Evolutionary conservation across 2,888 invertebrate species (phyloP), one percentile per base, ranked within the genome.

Genomic region (Ommatoiulus sabulosus): DNA sequence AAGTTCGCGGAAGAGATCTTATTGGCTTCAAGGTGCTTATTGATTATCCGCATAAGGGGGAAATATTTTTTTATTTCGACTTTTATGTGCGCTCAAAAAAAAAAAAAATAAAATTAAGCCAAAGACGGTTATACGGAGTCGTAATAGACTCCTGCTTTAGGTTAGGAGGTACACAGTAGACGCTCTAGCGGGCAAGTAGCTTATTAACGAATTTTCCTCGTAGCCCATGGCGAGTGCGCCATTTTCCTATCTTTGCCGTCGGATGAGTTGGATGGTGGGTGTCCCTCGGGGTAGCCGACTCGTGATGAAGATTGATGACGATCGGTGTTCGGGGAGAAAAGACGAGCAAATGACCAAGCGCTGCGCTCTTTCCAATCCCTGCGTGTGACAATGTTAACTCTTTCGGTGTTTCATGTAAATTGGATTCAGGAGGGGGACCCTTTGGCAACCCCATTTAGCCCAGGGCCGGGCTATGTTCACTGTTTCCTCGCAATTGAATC

Each of bases 291-390:
- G 84, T 43, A 44, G 20, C 35, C 35, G 20, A 17, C 84, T 84
- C 17, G 35, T 84, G 84, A 84, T 84, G 84, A 84, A 84, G 84
- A 84, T 84, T 84, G 84, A 84, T 84, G 84, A 84, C 84, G 84
- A 84, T 84, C 24, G 84, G 35, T 84, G 84, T 84, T 84, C 44
- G 20, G 44, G 84, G 35, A 84, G 84, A 84, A 84, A 84, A 84
- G 84, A 84, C 84, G 57, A 57, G 57, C 84, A 84, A 84, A 44
- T 84, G 84, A 44, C 84, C 84, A 24, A 84, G 17, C 20, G 35
- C 12, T 44, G 84, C 44, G 8, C 44, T 35, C 35, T 84, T 44
- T 10, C 17, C 84, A 84, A 84, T 44, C 84, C 84, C 84, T 84
- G 84, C 84, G 84, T 4, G 84, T 84, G 84, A 84, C 84, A 84